Conservation (phyloP, 35 echinoderm and acorn worm species). For the Hemicentrotus pulcherrimus region DNA sequence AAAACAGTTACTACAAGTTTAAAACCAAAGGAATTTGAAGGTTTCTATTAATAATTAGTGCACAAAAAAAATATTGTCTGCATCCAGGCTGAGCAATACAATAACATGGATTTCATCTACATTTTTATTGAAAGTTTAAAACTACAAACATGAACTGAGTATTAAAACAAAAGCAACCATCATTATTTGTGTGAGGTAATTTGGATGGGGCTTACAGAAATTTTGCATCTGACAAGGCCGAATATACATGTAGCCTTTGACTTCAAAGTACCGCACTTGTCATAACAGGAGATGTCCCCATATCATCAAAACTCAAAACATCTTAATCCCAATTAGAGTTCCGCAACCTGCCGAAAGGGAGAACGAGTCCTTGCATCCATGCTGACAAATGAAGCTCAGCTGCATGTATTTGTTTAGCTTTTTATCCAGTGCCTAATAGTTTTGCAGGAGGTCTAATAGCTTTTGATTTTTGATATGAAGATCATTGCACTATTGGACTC, state of each 20-base stretch:
- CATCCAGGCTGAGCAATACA: no score
- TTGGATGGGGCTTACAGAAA: background rate
- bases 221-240: background rate
- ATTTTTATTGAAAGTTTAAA: no score
- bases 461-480: background rate
- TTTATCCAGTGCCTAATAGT: background rate
- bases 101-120: no score
- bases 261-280: background rate
- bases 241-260: background rate
- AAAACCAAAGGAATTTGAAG: no score
- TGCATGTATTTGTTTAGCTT: background rate
- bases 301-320: slow-evolving; percentile 10
- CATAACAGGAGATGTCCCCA: background rate
- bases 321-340: slow-evolving; percentile 7
- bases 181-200: no score
- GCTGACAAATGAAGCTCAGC: background rate
- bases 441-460: background rate
- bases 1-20: no score
- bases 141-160: no score
- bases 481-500: slow-evolving; percentile 11
- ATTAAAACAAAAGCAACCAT: no score
- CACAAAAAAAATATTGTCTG: no score
- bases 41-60: no score
- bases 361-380: background rate
- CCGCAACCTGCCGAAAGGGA: background rate